Percentiles rank a stretch among this genome's conserved stretches.
phyloP scores from a whole-genome alignment of 2,797 vertebrate genomes.

The Bufotes viridis region DNA sequence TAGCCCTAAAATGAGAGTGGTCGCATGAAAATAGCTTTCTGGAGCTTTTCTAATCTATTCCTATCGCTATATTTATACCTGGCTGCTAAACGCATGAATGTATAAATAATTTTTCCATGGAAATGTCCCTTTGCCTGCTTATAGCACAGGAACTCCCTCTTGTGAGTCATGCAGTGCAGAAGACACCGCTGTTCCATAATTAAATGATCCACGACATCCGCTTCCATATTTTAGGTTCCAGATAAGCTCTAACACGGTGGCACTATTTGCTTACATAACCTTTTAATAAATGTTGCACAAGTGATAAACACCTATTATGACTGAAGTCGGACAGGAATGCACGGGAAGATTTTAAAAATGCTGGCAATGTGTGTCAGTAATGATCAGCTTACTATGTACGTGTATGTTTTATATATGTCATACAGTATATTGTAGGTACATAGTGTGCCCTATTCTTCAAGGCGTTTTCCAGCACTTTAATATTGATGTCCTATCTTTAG shows the following conservation, averaged over 20 bases:
- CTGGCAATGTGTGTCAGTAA: not conserved
- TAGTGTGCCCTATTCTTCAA: not conserved
- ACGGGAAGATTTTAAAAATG: constrained; percentile 2
- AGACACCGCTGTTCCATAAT: constrained; percentile 16
- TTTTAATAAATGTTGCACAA: constrained; percentile 34
- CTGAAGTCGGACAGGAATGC: constrained; percentile 15
- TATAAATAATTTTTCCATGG: not conserved
- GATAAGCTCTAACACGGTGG: constrained; percentile 46
- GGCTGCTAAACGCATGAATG: not conserved
- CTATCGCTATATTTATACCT: not conserved
- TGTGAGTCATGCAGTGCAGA: constrained; percentile 14
- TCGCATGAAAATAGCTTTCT: not conserved
- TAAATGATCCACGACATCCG: constrained; percentile 32
- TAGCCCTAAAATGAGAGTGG: not conserved
- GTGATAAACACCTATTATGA: constrained; percentile 25
- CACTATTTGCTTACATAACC: constrained; percentile 42
- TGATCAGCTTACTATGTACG: not conserved
- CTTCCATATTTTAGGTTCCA: constrained; percentile 33
- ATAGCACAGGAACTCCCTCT: constrained; percentile 29
- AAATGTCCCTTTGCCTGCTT: constrained; percentile 3
- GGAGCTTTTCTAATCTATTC: not conserved
- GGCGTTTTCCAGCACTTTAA: no score
- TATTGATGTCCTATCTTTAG: no score
- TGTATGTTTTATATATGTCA: not conserved
- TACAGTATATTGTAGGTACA: not conserved